Evolutionary conservation across 2,888 invertebrate species (phyloP), one percentile per base, ranked within the genome.

Genomic region (Xanthorhoe spadicearia): DNA sequence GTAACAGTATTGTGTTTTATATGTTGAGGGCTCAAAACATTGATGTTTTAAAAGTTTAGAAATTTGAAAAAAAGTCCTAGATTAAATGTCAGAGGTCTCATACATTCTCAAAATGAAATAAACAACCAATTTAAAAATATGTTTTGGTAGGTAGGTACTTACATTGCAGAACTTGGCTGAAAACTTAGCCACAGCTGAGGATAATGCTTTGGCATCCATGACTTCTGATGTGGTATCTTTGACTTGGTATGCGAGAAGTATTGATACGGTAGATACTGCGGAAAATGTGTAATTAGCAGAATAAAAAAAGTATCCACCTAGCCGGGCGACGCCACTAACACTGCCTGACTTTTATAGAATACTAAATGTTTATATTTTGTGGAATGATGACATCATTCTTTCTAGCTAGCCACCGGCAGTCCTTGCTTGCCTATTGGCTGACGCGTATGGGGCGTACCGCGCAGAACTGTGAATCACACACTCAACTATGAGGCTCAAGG

Each of bases 111-210:
- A 35, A 35, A 35, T 35, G 35, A 4, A 35, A 35, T 4, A 23
- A 23, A 35, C 23, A 23, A 23, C 23, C 23, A 38, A 9, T 38
- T 38, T 10, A 43, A 43, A 43, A 13, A 13, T 13, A 43, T 38
- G 38, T 13, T 13, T 38, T n/a, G n/a, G n/a, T n/a, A n/a, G n/a
- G n/a, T n/a, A 43, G 3, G 3, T 43, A 89, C 90, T 90, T 83
- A 94, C 94, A 88, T 93, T 90, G 74, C 92, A 93, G 74, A 94
- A 92, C 71, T 88, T 89, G 0, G 91, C 88, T 17, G 93, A 90
- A 77, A 93, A 93, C 62, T 83, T 81, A 13, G 89, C 85, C 64
- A 93, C 85, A 38, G 87, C 80, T 35, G 86, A 80, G 57, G 89
- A 84, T n/a, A 92, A 70, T 19, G 82, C 77, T 76, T 88, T 88